A percentile compares a stretch with the other conserved stretches of the same genome.
Conservation (phyloP, 2,888 invertebrate species). For the Agrypnus murinus region DNA sequence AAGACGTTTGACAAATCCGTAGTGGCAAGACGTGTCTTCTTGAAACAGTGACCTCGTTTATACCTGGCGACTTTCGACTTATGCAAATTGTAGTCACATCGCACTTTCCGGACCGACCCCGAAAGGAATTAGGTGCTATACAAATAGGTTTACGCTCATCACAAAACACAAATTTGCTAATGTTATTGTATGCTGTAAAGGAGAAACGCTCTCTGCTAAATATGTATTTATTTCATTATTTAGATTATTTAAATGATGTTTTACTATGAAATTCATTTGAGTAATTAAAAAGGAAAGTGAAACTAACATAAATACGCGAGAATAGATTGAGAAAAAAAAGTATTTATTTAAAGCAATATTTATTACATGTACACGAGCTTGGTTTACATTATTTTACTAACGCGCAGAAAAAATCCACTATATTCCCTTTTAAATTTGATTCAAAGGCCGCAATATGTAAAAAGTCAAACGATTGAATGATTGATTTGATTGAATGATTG, state of each 20-base stretch:
- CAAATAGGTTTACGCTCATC: constrained; percentile 15
- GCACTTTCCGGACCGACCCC: constrained; percentile 34
- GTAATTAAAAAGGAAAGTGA: too few relatives aligned
- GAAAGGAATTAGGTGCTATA: constrained; percentile 24
- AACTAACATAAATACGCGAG: too few relatives aligned
- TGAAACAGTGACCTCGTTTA: constrained; percentile 56
- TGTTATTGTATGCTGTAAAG: constrained; percentile 15
- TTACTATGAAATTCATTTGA: constrained; percentile 1
- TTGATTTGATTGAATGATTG: too few relatives aligned
- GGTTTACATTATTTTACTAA: too few relatives aligned
- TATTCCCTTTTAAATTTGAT: too few relatives aligned
- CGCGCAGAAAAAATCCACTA: too few relatives aligned
- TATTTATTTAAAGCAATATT: too few relatives aligned
- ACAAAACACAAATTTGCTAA: constrained; percentile 1
- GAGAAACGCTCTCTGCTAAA: neutral
- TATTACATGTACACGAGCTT: too few relatives aligned
- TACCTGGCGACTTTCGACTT: constrained; percentile 54
- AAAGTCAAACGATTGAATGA: too few relatives aligned
- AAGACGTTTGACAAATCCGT: constrained; percentile 54
- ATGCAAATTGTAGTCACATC: constrained; percentile 44
- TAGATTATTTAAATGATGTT: constrained; percentile 18
- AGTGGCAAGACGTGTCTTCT: constrained; percentile 52
- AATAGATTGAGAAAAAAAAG: too few relatives aligned
- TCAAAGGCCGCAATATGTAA: too few relatives aligned
- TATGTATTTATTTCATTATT: constrained; percentile 15